These are phyloP conservation scores for Metellina segmentata DNA, from an alignment of 2,888 invertebrate genomes.

Conservation along the genomic window DNA sequence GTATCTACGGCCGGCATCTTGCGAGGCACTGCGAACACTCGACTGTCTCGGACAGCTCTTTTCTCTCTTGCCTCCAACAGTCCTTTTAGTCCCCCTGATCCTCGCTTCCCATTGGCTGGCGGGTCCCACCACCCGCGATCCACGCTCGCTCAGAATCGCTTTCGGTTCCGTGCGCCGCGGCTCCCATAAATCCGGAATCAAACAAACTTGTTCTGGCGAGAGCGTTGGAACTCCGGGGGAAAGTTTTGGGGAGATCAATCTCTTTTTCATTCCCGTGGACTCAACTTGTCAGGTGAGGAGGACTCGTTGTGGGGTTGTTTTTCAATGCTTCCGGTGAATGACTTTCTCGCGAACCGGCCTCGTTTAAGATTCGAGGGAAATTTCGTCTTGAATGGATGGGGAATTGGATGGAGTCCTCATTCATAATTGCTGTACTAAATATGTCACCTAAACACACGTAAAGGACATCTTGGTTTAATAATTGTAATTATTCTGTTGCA, in stretches of 20 bases:
- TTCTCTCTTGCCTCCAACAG: slow-evolving; percentile 57
- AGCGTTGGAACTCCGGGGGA: not conserved
- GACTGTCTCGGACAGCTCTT: slow-evolving; percentile 20
- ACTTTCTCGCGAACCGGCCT: too few relatives aligned
- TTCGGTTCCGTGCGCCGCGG: not conserved
- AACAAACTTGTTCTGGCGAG: slow-evolving; percentile 13
- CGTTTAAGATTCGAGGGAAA: too few relatives aligned
- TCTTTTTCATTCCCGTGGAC: too few relatives aligned
- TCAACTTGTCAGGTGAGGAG: too few relatives aligned
- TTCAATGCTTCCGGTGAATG: too few relatives aligned
- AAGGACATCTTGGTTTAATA: too few relatives aligned
- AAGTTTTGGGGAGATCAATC: not conserved
- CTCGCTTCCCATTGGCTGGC: slow-evolving; percentile 28
- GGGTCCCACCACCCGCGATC: not conserved
- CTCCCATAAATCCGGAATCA: not conserved
- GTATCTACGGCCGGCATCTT: slow-evolving; percentile 65
- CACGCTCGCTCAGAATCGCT: slow-evolving; percentile 32
- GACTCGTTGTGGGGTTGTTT: too few relatives aligned
- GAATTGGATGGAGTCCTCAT: too few relatives aligned
- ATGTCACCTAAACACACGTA: too few relatives aligned
- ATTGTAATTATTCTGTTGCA: too few relatives aligned
- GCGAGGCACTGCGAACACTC: not conserved
- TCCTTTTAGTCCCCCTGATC: slow-evolving; percentile 37
- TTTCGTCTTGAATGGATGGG: too few relatives aligned
- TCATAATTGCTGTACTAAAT: too few relatives aligned